Percentiles rank a stretch among this genome's conserved stretches.
phyloP scores from a whole-genome alignment of 1,140 invertebrate genomes.

The Telenomus remus region DNA sequence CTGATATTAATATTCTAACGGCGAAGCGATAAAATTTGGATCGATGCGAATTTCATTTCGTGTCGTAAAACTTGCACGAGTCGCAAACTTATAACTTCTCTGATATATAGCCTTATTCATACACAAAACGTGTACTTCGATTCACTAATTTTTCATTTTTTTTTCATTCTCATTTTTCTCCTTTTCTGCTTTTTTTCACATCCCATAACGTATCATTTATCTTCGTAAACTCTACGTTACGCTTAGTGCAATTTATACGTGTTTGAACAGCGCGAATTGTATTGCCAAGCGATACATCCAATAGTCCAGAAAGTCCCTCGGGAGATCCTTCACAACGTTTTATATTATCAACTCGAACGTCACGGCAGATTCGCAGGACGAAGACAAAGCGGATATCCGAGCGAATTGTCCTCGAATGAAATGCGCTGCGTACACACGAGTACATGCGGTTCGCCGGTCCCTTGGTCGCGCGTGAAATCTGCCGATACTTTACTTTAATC shows the following conservation, averaged over 20 bases:
- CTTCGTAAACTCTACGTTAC: constrained; percentile 48
- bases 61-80: constrained; percentile 49
- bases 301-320: constrained; percentile 52
- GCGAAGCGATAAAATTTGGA: constrained; percentile 53
- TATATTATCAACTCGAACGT: constrained; percentile 56
- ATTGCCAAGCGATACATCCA: constrained; percentile 49
- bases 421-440: constrained; percentile 20
- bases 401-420: constrained; percentile 50
- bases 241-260: constrained; percentile 22
- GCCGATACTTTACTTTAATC: constrained; percentile 58
- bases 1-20: constrained; percentile 56
- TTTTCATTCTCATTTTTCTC: constrained; percentile 6
- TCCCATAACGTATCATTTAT: too few species aligned
- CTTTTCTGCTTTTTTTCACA: neutral
- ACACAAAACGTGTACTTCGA: constrained; percentile 30
- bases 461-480: constrained; percentile 47
- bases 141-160: neutral
- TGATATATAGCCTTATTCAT: constrained; percentile 46
- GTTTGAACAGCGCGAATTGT: constrained; percentile 33
- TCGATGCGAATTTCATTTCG: constrained; percentile 54
- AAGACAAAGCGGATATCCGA: constrained; percentile 57
- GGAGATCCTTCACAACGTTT: constrained; percentile 56
- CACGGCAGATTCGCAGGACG: constrained; percentile 52
- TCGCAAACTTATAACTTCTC: constrained; percentile 53
- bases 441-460: constrained; percentile 27